These are phyloP conservation scores for Epinephelus coioides DNA, from an alignment of 2,797 vertebrate genomes.

Conservation along the genomic window DNA sequence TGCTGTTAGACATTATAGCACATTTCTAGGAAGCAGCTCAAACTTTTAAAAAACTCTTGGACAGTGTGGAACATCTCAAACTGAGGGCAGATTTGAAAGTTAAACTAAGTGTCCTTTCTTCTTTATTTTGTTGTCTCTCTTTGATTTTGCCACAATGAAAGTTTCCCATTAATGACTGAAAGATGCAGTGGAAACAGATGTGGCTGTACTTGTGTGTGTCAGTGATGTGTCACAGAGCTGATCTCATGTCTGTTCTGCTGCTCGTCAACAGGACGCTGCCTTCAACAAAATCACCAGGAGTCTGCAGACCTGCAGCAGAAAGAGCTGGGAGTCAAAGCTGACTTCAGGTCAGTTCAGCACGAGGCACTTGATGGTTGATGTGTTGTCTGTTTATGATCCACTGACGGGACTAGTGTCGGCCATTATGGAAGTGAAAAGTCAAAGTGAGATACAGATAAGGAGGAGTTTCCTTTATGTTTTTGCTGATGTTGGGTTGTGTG, in stretches of 20 bases:
- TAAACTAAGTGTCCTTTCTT: too few relatives aligned
- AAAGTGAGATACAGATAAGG: neutral
- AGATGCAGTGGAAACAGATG: too few relatives aligned
- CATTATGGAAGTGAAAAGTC: too few relatives aligned
- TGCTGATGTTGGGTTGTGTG: neutral
- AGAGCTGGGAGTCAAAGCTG: constrained; percentile 94
- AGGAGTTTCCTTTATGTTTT: neutral
- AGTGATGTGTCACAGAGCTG: too few relatives aligned
- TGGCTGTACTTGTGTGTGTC: too few relatives aligned
- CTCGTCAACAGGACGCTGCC: constrained; percentile 89
- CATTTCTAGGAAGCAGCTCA: neutral
- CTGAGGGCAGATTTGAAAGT: neutral
- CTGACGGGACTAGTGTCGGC: too few relatives aligned
- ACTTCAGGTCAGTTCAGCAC: constrained; percentile 90
- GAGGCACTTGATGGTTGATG: neutral
- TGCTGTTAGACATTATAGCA: neutral
- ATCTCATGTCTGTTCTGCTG: constrained; percentile 7
- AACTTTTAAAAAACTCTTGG: neutral
- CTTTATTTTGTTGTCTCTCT: too few relatives aligned
- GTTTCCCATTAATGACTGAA: too few relatives aligned
- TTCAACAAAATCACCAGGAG: constrained; percentile 98
- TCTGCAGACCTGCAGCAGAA: constrained; percentile 97
- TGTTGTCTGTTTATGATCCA: neutral
- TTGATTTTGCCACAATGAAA: too few relatives aligned
- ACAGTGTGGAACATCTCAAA: neutral